These are phyloP conservation scores for Gila orcuttii DNA, from an alignment of 2,113 vertebrate genomes.

Conservation along the genomic window DNA sequence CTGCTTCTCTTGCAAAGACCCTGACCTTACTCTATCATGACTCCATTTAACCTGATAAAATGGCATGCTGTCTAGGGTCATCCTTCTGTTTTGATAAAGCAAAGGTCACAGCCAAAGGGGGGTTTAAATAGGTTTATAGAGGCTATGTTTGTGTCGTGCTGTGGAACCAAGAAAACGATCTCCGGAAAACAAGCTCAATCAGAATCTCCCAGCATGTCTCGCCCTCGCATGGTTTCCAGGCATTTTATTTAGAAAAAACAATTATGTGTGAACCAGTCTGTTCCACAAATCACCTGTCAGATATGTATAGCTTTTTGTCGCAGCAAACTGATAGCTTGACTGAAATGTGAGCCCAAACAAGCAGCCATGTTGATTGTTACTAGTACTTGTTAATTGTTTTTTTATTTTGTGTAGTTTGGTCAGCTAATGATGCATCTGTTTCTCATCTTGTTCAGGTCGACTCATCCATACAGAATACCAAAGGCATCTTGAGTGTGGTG, in stretches of 20 bases:
- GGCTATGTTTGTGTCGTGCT: background rate
- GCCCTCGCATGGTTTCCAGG: conserved; percentile 4
- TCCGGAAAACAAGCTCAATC: conserved; percentile 10
- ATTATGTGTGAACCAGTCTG: conserved; percentile 9
- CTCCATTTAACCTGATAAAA: conserved; percentile 48
- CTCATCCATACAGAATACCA: conserved; percentile 86
- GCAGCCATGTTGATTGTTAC: background rate
- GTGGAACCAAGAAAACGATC: conserved; percentile 15
- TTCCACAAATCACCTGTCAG: conserved; percentile 21
- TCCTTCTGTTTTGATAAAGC: conserved; percentile 42
- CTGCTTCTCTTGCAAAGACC: conserved; percentile 56
- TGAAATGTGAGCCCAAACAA: background rate
- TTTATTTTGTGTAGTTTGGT: conserved; percentile 1
- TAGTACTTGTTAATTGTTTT: background rate
- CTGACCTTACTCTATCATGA: conserved; percentile 42
- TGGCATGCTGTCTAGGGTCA: conserved; percentile 42
- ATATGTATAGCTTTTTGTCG: conserved; percentile 24
- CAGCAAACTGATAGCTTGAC: conserved; percentile 27
- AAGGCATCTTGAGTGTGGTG: conserved; percentile 81
- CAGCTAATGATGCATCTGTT: background rate
- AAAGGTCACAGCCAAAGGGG: conserved; percentile 40
- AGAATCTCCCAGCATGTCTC: conserved; percentile 7
- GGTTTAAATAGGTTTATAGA: conserved; percentile 25
- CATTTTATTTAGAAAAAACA: conserved; percentile 18
- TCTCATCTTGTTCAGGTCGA: conserved; percentile 81